A percentile compares a stretch with the other conserved stretches of the same genome.
Conservation (phyloP, 2,888 invertebrate genomes). For the Pammene fasciana region DNA sequence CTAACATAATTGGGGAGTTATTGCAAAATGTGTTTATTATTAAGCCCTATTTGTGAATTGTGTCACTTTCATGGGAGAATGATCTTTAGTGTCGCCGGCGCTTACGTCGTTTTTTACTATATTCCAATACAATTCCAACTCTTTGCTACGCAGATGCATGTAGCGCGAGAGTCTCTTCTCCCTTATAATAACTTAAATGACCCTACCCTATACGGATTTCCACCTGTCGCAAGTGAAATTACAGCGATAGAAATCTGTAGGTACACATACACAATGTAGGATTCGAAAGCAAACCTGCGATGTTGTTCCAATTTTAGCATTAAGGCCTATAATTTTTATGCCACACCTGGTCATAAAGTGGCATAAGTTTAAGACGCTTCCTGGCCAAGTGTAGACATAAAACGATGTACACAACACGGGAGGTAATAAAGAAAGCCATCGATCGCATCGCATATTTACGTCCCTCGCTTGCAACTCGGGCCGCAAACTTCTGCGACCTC, state of each 20-base stretch:
- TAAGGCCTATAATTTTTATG: too few species aligned
- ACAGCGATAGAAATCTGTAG: constrained; percentile 21
- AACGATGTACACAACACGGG: too few species aligned
- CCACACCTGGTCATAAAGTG: too few species aligned
- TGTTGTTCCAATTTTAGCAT: not conserved
- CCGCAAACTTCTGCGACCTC: too few species aligned
- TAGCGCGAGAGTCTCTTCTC: not conserved
- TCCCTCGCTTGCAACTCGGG: too few species aligned
- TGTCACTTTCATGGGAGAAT: constrained; percentile 2
- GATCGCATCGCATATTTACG: too few species aligned
- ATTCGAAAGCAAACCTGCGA: constrained; percentile 8
- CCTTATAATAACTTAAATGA: not conserved
- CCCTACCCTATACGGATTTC: constrained; percentile 17
- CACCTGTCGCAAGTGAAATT: constrained; percentile 18
- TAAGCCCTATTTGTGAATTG: constrained; percentile 28
- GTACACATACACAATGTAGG: not conserved
- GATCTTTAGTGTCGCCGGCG: not conserved
- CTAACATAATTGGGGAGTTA: constrained; percentile 36
- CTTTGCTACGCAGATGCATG: not conserved
- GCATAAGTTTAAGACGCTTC: too few species aligned
- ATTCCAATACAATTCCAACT: not conserved
- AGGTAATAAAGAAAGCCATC: too few species aligned
- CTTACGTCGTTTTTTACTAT: not conserved
- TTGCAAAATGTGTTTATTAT: constrained; percentile 44
- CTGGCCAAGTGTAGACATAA: too few species aligned